Evolutionary conservation across 2,113 vertebrate genomes (phyloP), one percentile per base, ranked within the genome.

Genomic region (Phycodurus eques): DNA sequence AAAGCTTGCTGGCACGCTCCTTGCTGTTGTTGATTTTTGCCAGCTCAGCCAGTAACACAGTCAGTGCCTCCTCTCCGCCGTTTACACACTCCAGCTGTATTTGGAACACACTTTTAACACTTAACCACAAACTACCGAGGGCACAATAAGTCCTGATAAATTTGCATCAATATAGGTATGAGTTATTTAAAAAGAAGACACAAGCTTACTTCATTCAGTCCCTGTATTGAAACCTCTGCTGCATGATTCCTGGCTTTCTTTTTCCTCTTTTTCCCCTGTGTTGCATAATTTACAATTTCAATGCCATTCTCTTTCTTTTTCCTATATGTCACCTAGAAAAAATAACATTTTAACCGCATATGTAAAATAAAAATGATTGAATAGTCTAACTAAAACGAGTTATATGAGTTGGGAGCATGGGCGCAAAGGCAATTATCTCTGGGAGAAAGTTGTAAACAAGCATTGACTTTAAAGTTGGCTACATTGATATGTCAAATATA

Each of bases 11-110:
- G 0, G 95, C 96, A 83, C 95, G 90, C 46, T 92, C 91, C 77
- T 92, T 91, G 92, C 97, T 98, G 92, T 95, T 96, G 72, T 91
- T 93, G 78, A 96, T 81, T 67, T 71, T 87, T 5, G 78, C 80
- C 83, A 98, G 89, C 43, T 92, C 84, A 0, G 70, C 65, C 60
- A 98, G 86, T 35, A 97, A 35, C 62, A 27, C 70, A 8, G 54
- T 60, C 4, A 95, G 84, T 27, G 88, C 72, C 44, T 73, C 78
- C 5, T 46, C 69, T 1, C 60, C 69, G 49, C 57, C 71, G 9
- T 72, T 73, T 0, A 61, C 75, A 71, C 65, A 62, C 17, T 75
- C 64, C 10, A 73, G 57, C 33, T 64, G 68, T 70, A 7, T 72
- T 3, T 43, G 19, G 72, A 59, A 63, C 22, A 74, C 74, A 0